Base-by-base conservation (phyloP, 1,140 invertebrate species). In the Drosophila sp. region DNA sequence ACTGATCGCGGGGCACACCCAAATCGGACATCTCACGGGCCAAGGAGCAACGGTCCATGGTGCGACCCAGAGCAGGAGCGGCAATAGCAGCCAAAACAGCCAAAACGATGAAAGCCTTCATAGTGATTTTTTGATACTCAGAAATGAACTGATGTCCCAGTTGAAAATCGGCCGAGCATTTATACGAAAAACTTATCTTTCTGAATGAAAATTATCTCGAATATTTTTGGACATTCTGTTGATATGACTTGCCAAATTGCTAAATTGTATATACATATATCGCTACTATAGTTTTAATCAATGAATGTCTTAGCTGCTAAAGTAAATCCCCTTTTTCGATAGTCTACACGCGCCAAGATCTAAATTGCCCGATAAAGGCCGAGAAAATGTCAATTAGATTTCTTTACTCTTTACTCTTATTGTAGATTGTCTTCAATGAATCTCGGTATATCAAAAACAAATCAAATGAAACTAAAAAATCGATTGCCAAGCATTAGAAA, bases 51-150 rank as follows among this genome's bases (percentile, higher is more conserved):
- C 80, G 80, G 44, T 80, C 66, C 70, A 71, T 70, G 41, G 58
- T 73, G 47, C 72, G 69, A 62, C 55, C 77, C 32, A 44, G 38
- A 10, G 57, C 58, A 2, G 64, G 61, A 10, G 55, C 8, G 1
- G 66, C 66, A 50, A 35, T 11, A 11, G 44, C 27, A 35, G 69
- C 79, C 60, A 83, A 70, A 25, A 54, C 72, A 33, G 72, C 25
- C n/a, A 83, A 55, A 61, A 62, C 76, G 25, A 81, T 44, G 40
- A 76, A 70, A 38, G 76, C 68, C 79, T 81, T 83, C 80, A 83
- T 83, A 55, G 55, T 50, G 67, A 60, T 38, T 44, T 38, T 44
- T 50, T 38, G 30, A 50, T 5, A 10, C 4, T 54, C 50, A 25
- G 62, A 23, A 23, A 57, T 25, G 17, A 77, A 76, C 75, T 77